Evolutionary conservation across 1,140 invertebrate genomes (phyloP).

Genomic region (Drosophila parabipectinata): DNA sequence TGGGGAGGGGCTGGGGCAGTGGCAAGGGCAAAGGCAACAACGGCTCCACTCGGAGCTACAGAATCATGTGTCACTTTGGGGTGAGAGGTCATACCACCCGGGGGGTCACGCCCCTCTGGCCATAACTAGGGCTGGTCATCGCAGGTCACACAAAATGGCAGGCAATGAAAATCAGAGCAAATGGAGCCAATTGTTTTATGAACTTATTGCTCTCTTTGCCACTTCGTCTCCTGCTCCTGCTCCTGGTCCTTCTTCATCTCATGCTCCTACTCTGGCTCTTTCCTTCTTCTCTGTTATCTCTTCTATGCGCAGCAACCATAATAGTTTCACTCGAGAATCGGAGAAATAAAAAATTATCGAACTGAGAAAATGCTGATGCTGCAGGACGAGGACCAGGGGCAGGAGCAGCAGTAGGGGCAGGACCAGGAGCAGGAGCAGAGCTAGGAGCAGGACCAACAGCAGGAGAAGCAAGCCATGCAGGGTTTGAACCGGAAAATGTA

Average conservation of each 20-base stretch:
- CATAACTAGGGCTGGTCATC: constrained; percentile 40
- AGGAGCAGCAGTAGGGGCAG: background rate
- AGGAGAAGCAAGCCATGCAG: background rate
- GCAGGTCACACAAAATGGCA: constrained; percentile 80
- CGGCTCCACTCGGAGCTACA: constrained; percentile 10
- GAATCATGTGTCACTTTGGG: constrained; percentile 35
- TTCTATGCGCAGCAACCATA: constrained; percentile 19
- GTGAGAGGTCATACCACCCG: background rate
- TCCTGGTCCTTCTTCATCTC: background rate
- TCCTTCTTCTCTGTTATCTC: constrained; percentile 18
- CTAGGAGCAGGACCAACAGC: background rate
- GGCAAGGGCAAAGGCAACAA: constrained; percentile 11
- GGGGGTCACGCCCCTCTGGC: constrained; percentile 5
- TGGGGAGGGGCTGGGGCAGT: too few relatives aligned
- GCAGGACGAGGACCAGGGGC: constrained; percentile 28
- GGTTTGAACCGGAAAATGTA: constrained; percentile 72
- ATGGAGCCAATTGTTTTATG: constrained; percentile 83
- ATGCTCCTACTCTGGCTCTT: background rate
- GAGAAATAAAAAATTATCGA: constrained; percentile 43
- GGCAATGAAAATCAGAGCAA: constrained; percentile 81
- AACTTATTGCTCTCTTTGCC: constrained; percentile 69
- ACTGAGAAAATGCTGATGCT: constrained; percentile 68
- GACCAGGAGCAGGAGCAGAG: background rate
- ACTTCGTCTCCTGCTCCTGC: background rate
- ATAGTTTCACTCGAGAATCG: constrained; percentile 38